These are phyloP conservation scores for Channa striata DNA, from an alignment of 2,797 vertebrate species.

Conservation along the genomic window DNA sequence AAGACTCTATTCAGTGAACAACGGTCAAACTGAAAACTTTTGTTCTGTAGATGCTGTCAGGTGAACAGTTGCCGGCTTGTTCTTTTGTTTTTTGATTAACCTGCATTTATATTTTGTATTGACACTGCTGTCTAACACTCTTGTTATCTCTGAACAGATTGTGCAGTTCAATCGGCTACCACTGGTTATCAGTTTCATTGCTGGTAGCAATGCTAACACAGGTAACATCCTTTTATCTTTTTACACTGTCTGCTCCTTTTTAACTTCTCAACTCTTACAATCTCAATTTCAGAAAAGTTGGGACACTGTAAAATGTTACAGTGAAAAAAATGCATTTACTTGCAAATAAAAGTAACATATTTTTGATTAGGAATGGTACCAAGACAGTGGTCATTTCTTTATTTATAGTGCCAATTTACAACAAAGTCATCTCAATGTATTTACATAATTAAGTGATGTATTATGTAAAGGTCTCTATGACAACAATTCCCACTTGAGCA, in stretches of 20 bases:
- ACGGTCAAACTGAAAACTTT: not conserved
- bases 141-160: slow-evolving; percentile 78
- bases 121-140: not conserved
- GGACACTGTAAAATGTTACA: no score
- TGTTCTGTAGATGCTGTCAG: not conserved
- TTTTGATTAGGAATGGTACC: no score
- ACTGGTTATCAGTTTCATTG: slow-evolving; percentile 97
- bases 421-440: no score
- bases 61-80: no score
- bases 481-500: no score
- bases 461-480: no score
- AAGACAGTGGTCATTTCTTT: no score
- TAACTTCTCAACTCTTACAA: not conserved
- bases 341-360: no score
- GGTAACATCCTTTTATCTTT: slow-evolving; percentile 76
- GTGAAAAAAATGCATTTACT: no score
- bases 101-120: not conserved
- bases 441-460: no score
- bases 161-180: slow-evolving; percentile 96
- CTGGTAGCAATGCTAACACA: slow-evolving; percentile 94
- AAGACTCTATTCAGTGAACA: not conserved
- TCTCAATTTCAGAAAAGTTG: no score
- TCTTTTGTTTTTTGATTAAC: not conserved
- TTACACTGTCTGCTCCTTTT: not conserved
- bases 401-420: no score